A percentile compares a stretch with the other conserved stretches of the same genome.
Conservation (phyloP, 1,140 invertebrate genomes). For the Patella vulgata region DNA sequence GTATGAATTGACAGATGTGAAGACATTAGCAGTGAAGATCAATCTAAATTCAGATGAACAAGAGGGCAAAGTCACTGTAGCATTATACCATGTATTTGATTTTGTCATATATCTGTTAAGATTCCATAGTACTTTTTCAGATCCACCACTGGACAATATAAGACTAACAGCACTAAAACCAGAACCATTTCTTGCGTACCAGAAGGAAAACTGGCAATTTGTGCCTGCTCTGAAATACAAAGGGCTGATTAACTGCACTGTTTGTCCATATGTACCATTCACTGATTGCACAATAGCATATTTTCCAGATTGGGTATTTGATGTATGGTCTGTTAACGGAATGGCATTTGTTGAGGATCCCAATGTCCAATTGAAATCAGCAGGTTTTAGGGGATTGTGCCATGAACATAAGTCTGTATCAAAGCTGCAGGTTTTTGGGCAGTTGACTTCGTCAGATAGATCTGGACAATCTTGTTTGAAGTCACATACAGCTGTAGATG, state of each 20-base stretch:
- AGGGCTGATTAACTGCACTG: constrained; percentile 48
- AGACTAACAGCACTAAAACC: constrained; percentile 36
- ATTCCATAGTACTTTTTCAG: constrained; percentile 37
- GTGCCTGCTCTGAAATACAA: constrained; percentile 46
- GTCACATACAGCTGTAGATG: constrained; percentile 69
- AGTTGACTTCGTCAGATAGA: constrained; percentile 42
- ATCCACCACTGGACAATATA: constrained; percentile 34
- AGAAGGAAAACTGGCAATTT: constrained; percentile 53
- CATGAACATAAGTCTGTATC: constrained; percentile 49
- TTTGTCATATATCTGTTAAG: constrained; percentile 9
- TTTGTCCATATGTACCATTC: constrained; percentile 20
- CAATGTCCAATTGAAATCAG: constrained; percentile 44
- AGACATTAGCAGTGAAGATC: constrained; percentile 43
- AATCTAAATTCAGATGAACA: constrained; percentile 57
- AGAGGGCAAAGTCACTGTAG: constrained; percentile 33
- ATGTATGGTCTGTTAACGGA: constrained; percentile 49
- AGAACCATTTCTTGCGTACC: constrained; percentile 49
- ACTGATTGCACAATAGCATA: constrained; percentile 36
- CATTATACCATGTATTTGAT: constrained; percentile 44
- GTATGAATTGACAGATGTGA: constrained; percentile 20
- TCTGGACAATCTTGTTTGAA: constrained; percentile 72
- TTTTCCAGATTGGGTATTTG: constrained; percentile 37
- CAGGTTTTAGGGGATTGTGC: constrained; percentile 33
- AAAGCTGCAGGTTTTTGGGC: constrained; percentile 47
- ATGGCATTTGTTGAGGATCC: constrained; percentile 25